Evolutionary conservation across 2,113 vertebrate species (phyloP).

Genomic region (Campylorhamphus procurvoides): DNA sequence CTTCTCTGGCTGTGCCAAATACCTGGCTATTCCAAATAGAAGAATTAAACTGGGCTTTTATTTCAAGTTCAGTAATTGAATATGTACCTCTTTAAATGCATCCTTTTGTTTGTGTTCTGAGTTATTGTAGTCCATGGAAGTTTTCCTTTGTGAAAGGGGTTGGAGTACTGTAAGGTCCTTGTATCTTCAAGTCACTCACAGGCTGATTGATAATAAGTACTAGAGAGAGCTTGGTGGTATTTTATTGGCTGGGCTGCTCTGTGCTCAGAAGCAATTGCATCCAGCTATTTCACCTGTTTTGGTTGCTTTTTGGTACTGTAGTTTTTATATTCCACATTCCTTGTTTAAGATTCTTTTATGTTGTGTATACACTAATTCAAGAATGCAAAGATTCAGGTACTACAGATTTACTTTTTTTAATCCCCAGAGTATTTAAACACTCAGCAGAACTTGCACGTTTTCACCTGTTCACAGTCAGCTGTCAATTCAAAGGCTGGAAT

Average conservation of each 20-base stretch:
- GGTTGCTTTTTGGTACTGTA: neutral
- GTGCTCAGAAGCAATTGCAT: neutral
- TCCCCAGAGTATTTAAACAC: neutral
- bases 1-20: rapidly evolving
- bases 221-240: neutral
- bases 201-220: neutral
- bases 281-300: rapidly evolving
- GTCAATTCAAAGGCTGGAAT: neutral
- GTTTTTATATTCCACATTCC: neutral
- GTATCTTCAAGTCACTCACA: rapidly evolving
- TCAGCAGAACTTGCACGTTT: neutral
- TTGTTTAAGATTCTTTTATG: neutral
- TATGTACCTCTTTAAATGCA: neutral
- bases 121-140: neutral
- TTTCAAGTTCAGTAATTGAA: neutral
- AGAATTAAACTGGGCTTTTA: neutral
- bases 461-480: neutral
- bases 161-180: neutral
- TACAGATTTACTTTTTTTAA: neutral
- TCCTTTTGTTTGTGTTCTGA: neutral
- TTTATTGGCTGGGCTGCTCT: neutral
- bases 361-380: neutral
- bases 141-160: rapidly evolving
- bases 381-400: neutral
- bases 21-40: neutral